phyloP scores from a whole-genome alignment of 2,113 vertebrate genomes.

The Chelonoidis abingdonii region DNA sequence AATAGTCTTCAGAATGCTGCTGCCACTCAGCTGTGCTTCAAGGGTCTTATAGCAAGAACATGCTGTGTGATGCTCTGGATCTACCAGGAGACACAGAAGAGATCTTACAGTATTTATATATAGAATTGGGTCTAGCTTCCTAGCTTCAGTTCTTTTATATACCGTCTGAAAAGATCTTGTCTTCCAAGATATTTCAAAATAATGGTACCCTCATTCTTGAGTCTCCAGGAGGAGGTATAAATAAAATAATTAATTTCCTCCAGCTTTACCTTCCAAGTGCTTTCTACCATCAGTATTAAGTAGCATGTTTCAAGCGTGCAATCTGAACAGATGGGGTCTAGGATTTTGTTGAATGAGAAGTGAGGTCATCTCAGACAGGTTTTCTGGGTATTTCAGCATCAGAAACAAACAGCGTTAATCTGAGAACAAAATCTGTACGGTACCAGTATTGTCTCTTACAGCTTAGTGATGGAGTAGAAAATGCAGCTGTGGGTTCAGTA shows the following conservation, averaged over 20 bases:
- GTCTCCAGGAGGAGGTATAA: not conserved
- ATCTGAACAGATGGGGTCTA: slow-evolving; percentile 51
- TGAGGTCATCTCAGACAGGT: not conserved
- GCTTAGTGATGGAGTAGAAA: not conserved
- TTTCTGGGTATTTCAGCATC: slow-evolving; percentile 42
- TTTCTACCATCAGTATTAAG: slow-evolving; percentile 6
- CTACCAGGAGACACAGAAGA: not conserved
- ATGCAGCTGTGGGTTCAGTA: not conserved
- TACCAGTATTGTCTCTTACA: not conserved
- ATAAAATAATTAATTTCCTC: not conserved
- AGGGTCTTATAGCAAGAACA: not conserved
- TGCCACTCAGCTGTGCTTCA: not conserved
- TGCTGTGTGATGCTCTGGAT: not conserved
- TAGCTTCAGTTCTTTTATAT: not conserved
- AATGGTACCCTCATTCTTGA: not conserved
- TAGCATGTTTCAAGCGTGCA: slow-evolving; percentile 33
- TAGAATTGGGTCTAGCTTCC: not conserved
- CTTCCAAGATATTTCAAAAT: not conserved
- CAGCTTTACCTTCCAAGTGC: not conserved
- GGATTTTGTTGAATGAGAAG: slow-evolving; percentile 48
- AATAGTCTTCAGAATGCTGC: rapidly evolving
- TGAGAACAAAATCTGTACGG: not conserved
- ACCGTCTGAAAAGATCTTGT: not conserved
- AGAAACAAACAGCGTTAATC: slow-evolving; percentile 21
- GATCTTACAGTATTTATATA: not conserved